Evolutionary conservation across 2,113 vertebrate species (phyloP).

Genomic region (Butorides virescens): DNA sequence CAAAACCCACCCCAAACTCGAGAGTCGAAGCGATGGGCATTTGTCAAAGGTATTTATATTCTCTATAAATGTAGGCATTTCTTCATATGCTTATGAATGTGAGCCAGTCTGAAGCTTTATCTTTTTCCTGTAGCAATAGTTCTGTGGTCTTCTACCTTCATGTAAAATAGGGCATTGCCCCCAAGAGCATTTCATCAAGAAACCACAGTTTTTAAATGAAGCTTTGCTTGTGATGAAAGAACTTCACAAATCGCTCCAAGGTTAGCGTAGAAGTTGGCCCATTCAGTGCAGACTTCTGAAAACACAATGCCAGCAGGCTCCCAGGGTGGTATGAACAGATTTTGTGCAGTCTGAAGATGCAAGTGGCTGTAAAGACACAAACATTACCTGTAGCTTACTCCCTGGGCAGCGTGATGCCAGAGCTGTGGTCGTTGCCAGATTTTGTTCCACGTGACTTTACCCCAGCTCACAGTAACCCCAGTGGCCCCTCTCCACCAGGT

Average conservation of each 20-base stretch:
- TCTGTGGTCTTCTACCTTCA: not conserved
- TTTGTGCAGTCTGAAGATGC: not conserved
- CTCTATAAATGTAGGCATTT: not conserved
- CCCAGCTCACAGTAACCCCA: not conserved
- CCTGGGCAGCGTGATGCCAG: not conserved
- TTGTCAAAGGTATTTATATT: not conserved
- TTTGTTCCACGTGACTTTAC: not conserved
- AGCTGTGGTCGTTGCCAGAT: not conserved
- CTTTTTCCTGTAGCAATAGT: not conserved
- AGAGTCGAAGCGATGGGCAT: not conserved
- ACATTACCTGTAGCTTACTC: not conserved
- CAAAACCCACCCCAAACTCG: not conserved
- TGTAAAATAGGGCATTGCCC: not conserved
- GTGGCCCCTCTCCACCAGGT: not conserved
- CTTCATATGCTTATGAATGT: not conserved
- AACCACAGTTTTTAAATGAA: slow-evolving; percentile 7
- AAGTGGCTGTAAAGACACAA: not conserved
- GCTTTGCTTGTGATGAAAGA: not conserved
- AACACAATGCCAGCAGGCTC: not conserved
- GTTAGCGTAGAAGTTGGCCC: not conserved
- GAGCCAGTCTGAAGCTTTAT: not conserved
- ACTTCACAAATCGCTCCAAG: not conserved
- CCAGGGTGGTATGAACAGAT: not conserved
- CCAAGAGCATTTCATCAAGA: not conserved
- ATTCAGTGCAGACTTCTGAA: not conserved